A percentile compares a stretch with the other conserved stretches of the same genome.
These are phyloP conservation scores for Papilio machaon DNA, from an alignment of 1,140 invertebrate species.

Conservation along the genomic window DNA sequence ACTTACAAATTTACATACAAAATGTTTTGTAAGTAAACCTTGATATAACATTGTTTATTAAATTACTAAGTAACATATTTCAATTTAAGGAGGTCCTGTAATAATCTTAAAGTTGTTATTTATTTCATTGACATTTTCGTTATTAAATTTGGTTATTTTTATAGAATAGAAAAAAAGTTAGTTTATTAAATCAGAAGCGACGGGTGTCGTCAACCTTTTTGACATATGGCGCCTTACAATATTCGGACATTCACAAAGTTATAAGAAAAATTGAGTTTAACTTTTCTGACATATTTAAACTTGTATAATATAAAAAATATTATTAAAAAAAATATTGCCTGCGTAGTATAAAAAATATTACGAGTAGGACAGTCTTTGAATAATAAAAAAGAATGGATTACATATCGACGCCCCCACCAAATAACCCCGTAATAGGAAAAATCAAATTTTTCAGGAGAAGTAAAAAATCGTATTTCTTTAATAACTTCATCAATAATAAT, in stretches of 20 bases:
- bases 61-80: not conserved
- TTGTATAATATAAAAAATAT: not conserved
- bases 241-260: slow-evolving; percentile 1
- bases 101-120: not conserved
- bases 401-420: too few species aligned
- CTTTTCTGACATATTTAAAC: not conserved
- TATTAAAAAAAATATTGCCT: not conserved
- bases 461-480: too few species aligned
- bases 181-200: not conserved
- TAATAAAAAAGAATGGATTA: too few species aligned
- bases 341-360: too few species aligned
- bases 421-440: too few species aligned
- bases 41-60: not conserved
- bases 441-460: too few species aligned
- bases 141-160: not conserved
- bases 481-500: too few species aligned
- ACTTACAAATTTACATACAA: not conserved
- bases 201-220: slow-evolving; percentile 15
- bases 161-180: not conserved
- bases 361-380: too few species aligned
- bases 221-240: slow-evolving; percentile 12
- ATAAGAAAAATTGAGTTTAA: not conserved
- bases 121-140: not conserved
- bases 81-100: not conserved
- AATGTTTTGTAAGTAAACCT: not conserved